Base-by-base conservation (phyloP, 2,797 vertebrate genomes). In the Poliocrania exsul region DNA sequence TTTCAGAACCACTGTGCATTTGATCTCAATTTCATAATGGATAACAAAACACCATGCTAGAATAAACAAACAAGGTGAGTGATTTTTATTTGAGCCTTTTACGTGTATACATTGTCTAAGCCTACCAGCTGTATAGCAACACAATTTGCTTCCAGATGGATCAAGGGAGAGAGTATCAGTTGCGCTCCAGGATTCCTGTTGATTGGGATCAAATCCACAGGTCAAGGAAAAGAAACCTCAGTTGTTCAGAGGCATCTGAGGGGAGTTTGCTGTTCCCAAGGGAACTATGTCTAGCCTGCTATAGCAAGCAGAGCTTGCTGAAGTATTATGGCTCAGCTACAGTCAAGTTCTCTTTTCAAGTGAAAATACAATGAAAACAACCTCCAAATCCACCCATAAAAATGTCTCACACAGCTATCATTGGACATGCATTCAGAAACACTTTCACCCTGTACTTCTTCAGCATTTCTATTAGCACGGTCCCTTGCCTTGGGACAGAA, bases 161-260 rank as follows among this genome's bases (percentile, higher is more conserved):
- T 92, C 90, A 94, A 81, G 62, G 50, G 31, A 37, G 9, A 61
- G 33, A 86, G 44, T 35, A 79, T 70, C 38, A 28, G 33, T 70
- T 69, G 54, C 0, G 0, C 44, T 73, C 51, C 4, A 11, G 60
- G 75, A 82, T 87, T 44, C 18, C 56, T 86, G 60, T 53, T 21
- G 12, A 88, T 62, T 84, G 88, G 56, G 82, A 92, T 86, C 88
- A 95, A 92, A 93, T 83, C 82, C 58, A 65, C n/a, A 91, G 85
- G 83, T 86, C 81, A 94, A 81, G 60, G 71, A 84, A 92, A 84
- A 93, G 58, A 86, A 93, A 84, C 28, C 51, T 88, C 57, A 47
- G 31, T 51, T 90, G 47, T 58, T 80, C 38, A 88, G 47, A 79
- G 37, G 83, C 51, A 84, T 79, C 84, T 75, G 49, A 79, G 16